These are phyloP conservation scores for Leptopilina syphax DNA, from an alignment of 2,888 invertebrate species.

Conservation along the genomic window DNA sequence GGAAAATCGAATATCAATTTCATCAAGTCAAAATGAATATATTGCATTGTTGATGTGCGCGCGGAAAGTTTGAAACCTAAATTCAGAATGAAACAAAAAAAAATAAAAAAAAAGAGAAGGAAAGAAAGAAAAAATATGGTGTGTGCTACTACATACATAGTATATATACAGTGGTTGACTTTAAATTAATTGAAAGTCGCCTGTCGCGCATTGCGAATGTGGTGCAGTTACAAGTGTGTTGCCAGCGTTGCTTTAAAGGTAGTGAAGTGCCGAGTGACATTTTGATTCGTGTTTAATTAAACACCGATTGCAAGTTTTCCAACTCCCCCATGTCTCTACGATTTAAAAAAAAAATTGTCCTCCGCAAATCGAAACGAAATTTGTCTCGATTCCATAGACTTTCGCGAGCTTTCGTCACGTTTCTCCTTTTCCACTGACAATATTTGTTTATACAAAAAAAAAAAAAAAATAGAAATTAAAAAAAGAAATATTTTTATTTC, in stretches of 20 bases:
- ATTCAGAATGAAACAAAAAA: conserved; percentile 18
- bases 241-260: conserved; percentile 47
- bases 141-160: conserved; percentile 11
- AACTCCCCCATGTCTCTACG: background rate
- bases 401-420: too few relatives aligned
- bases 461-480: background rate
- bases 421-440: background rate
- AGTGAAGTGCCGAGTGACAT: conserved; percentile 49
- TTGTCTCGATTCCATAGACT: background rate
- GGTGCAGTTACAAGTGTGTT: conserved; percentile 22
- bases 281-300: conserved; percentile 60
- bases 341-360: conserved; percentile 24
- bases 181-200: conserved; percentile 64
- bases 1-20: conserved; percentile 29
- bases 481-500: too few relatives aligned
- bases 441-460: background rate
- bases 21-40: background rate
- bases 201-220: conserved; percentile 33
- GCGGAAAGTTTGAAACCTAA: conserved; percentile 13
- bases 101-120: conserved; percentile 9
- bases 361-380: background rate
- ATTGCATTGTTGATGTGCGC: background rate
- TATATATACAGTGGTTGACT: conserved; percentile 42
- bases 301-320: conserved; percentile 48
- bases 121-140: background rate